Evolutionary conservation across 1,140 invertebrate species (phyloP).

Genomic region (Drosophila ercepeae): DNA sequence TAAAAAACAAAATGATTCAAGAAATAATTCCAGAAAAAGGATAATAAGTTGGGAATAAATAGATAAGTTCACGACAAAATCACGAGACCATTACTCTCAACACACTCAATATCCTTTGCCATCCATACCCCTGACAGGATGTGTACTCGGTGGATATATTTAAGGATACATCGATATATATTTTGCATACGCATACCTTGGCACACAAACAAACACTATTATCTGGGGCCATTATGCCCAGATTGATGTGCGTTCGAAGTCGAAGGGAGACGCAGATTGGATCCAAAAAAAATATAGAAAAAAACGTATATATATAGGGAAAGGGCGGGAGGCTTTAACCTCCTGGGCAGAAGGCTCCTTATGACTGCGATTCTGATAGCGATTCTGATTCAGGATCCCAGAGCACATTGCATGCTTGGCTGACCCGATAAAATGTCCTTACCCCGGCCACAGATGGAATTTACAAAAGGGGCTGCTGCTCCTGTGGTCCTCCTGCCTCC

Average conservation of each 20-base stretch:
- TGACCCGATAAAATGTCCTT: slow-evolving; percentile 59
- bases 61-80: no score
- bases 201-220: slow-evolving; percentile 77
- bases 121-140: neutral
- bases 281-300: slow-evolving; percentile 4
- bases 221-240: slow-evolving; percentile 70
- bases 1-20: no score
- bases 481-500: neutral
- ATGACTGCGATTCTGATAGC: neutral
- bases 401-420: slow-evolving; percentile 49
- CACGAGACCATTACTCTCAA: neutral
- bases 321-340: neutral
- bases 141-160: slow-evolving; percentile 44
- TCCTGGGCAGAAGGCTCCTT: slow-evolving; percentile 2
- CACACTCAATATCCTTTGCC: neutral
- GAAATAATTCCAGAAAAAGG: no score
- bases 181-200: slow-evolving; percentile 64
- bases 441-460: neutral
- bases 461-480: neutral
- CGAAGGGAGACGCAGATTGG: slow-evolving; percentile 26
- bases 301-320: neutral
- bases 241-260: slow-evolving; percentile 67
- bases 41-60: no score
- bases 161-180: slow-evolving; percentile 36
- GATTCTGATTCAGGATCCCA: neutral